These are phyloP conservation scores for Penaeus vannamei DNA, from an alignment of 1,140 invertebrate species.

Conservation along the genomic window DNA sequence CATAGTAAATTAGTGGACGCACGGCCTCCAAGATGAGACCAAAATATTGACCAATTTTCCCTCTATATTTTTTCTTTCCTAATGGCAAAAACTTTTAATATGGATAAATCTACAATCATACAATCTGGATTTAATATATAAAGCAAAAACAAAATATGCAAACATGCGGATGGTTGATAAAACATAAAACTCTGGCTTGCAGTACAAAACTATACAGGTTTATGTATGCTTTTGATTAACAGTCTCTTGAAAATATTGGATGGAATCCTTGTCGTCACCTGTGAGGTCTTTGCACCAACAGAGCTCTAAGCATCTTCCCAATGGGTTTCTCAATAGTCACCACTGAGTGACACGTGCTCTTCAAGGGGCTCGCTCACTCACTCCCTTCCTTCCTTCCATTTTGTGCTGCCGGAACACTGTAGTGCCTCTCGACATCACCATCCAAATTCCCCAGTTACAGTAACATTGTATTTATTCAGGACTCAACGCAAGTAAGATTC, in stretches of 20 bases:
- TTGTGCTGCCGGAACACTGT: no score
- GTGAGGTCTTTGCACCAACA: constrained; percentile 52
- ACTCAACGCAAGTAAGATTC: no score
- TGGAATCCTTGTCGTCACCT: constrained; percentile 60
- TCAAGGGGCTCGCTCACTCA: no score
- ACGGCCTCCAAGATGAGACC: constrained; percentile 55
- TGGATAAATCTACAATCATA: constrained; percentile 45
- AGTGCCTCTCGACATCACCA: no score
- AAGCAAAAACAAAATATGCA: constrained; percentile 39
- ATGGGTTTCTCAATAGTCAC: no score
- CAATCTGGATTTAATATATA: constrained; percentile 37
- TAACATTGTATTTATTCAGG: no score
- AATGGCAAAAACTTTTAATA: constrained; percentile 35
- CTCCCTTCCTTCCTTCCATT: no score
- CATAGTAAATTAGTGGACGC: constrained; percentile 63
- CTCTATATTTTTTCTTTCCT: constrained; percentile 50
- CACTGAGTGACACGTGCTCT: no score
- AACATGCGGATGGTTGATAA: constrained; percentile 43
- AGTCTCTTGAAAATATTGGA: constrained; percentile 59
- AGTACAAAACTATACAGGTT: constrained; percentile 66
- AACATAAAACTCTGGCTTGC: constrained; percentile 46
- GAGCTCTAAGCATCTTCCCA: no score
- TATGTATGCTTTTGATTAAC: constrained; percentile 57
- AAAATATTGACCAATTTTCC: constrained; percentile 63
- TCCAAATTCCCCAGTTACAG: no score